Conservation (phyloP, 64 coral and sea anemone genomes). For the Porites australiensis region DNA sequence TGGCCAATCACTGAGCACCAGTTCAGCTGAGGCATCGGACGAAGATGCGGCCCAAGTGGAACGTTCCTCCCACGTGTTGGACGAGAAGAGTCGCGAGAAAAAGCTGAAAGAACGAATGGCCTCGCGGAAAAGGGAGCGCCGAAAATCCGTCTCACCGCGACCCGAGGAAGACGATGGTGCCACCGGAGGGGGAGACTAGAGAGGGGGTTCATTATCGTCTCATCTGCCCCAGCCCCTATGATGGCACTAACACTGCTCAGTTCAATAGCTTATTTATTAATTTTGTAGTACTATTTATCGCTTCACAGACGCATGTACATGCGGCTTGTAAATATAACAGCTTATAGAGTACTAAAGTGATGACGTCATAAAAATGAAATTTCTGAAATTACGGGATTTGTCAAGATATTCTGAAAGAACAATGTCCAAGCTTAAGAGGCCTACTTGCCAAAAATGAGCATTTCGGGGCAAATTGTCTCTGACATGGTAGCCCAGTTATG, state of each 20-base stretch:
- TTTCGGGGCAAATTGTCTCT: too few species aligned
- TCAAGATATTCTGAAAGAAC: too few species aligned
- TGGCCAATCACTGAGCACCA: slow-evolving; percentile 56
- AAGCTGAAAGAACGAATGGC: slow-evolving; percentile 98
- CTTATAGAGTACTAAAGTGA: too few species aligned
- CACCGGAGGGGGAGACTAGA: slow-evolving; percentile 12
- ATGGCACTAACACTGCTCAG: neutral
- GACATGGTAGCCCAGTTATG: too few species aligned
- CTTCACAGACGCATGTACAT: too few species aligned
- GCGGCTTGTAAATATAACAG: too few species aligned
- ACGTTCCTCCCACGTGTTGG: slow-evolving; percentile 73
- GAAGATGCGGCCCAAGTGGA: slow-evolving; percentile 66
- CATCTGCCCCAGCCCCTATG: neutral
- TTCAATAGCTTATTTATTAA: slow-evolving; percentile 3
- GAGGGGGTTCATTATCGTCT: neutral
- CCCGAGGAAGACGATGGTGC: neutral
- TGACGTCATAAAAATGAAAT: too few species aligned
- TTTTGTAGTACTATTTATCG: slow-evolving; percentile 18
- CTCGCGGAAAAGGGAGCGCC: slow-evolving; percentile 63
- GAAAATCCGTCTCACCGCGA: slow-evolving; percentile 17
- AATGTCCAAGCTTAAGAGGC: too few species aligned
- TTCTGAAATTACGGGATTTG: too few species aligned
- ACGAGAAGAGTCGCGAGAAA: slow-evolving; percentile 86
- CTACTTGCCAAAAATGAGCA: too few species aligned
- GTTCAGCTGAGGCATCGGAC: slow-evolving; percentile 68